Base-by-base conservation (phyloP, 1,140 invertebrate species). In the Sitophilus oryzae region DNA sequence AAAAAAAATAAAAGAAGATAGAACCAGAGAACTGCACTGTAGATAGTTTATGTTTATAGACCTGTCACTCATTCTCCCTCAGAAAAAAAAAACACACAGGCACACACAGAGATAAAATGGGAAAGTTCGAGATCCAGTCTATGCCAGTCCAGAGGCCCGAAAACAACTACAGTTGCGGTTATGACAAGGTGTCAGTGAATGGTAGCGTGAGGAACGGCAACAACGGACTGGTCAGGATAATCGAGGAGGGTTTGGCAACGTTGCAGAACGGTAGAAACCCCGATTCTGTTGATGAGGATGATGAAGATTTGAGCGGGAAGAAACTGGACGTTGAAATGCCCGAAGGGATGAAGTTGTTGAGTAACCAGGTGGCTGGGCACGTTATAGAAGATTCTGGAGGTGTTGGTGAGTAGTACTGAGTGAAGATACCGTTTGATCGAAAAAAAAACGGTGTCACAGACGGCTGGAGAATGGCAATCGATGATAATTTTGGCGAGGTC, bases 331-430 rank as follows among this genome's bases (percentile, higher is more conserved):
- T 30, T 10, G 21, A 36, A 10, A 56, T 64, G n/a, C 65, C 68
- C 2, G 42, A 60, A 9, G 61, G 60, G 30, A 65, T 64, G 52
- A 60, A 67, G 34, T 21, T 64, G 22, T 59, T 84, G 25, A 75
- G 76, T 42, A 78, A 78, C 55, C 86, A 88, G 73, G 85, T 89
- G 1, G 84, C 83, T 16, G 86, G 86, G 1, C 86, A 89, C 67
- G 73, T 71, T 35, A 57, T 61, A 37, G 47, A 62, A 30, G 64
- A 61, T 1, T 38, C 48, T 6, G 48, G 36, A 15, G 48, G 48
- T 4, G 18, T 57, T 21, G 55, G 55, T 57, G 15, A 52, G 47
- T 43, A 19, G n/a, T 18, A 46, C 20, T 21, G 15, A n/a, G 14
- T 22, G 25, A 14, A n/a, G 21, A 5, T 48, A 3, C 43, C 20